Conservation (phyloP, 2,113 vertebrate genomes). For the Ia io region DNA sequence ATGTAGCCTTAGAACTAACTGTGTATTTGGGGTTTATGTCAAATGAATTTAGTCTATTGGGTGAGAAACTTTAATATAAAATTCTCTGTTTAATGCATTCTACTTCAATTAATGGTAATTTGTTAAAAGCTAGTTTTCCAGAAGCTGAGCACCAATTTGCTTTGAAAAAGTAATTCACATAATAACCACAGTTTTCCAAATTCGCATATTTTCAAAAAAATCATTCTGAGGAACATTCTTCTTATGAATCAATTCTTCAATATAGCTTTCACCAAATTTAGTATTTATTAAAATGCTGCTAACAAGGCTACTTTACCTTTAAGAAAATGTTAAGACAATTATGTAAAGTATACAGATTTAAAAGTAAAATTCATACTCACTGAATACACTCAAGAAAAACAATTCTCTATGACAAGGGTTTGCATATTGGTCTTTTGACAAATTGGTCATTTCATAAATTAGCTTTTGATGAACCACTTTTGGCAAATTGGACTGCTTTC, state of each 20-base stretch:
- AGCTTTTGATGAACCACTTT: not conserved
- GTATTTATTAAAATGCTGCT: not conserved
- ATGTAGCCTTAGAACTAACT: not conserved
- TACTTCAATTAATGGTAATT: not conserved
- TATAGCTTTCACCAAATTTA: not conserved
- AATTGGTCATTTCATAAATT: not conserved
- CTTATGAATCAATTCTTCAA: slow-evolving; percentile 8
- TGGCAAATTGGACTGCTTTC: not conserved
- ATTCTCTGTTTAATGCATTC: not conserved
- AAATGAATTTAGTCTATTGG: not conserved
- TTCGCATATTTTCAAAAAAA: not conserved
- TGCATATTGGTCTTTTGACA: not conserved
- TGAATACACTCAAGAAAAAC: slow-evolving; percentile 12
- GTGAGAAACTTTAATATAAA: not conserved
- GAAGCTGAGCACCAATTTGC: not conserved
- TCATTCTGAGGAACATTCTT: not conserved
- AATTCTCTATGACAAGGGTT: not conserved
- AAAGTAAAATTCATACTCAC: not conserved
- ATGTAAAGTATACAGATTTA: not conserved
- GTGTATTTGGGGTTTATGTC: not conserved
- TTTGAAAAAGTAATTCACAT: not conserved
- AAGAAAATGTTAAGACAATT: not conserved
- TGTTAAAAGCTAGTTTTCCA: not conserved
- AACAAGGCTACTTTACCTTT: not conserved
- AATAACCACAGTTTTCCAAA: slow-evolving; percentile 25